phyloP scores from a whole-genome alignment of 2,113 vertebrate species.

The Saccopteryx bilineata region DNA sequence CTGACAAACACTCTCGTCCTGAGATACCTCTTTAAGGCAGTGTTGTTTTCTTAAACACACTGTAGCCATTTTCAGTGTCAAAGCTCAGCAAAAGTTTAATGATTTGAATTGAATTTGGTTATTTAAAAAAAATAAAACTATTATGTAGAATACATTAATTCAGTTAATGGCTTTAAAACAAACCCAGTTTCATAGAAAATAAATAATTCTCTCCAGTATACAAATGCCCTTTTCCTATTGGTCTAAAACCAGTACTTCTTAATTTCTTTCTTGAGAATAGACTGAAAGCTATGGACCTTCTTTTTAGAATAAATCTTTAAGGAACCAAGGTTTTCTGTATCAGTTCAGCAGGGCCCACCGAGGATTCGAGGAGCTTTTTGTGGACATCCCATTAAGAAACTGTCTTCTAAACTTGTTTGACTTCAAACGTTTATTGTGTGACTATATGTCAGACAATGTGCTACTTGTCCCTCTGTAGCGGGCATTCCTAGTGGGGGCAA shows the following conservation, averaged over 20 bases:
- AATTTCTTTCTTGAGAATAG: neutral
- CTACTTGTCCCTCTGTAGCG: neutral
- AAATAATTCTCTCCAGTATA: neutral
- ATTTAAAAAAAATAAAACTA: slow-evolving; percentile 17
- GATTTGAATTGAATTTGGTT: neutral
- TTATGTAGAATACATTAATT: neutral
- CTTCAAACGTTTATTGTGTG: neutral
- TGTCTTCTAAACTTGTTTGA: neutral
- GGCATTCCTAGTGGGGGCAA: neutral
- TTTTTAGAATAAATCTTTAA: neutral
- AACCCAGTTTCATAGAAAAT: neutral
- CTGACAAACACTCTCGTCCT: neutral
- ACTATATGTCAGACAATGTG: neutral
- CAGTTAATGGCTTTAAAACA: neutral
- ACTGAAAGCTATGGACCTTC: neutral
- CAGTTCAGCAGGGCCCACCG: neutral
- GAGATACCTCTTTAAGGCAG: neutral
- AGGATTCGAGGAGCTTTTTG: neutral
- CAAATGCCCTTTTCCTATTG: neutral
- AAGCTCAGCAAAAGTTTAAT: neutral
- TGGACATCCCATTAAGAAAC: neutral
- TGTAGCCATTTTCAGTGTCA: neutral
- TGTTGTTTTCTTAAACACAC: neutral
- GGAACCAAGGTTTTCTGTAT: neutral
- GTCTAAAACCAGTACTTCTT: neutral